Evolutionary conservation across 2,888 invertebrate species (phyloP).

Genomic region (Lasiommata megera): DNA sequence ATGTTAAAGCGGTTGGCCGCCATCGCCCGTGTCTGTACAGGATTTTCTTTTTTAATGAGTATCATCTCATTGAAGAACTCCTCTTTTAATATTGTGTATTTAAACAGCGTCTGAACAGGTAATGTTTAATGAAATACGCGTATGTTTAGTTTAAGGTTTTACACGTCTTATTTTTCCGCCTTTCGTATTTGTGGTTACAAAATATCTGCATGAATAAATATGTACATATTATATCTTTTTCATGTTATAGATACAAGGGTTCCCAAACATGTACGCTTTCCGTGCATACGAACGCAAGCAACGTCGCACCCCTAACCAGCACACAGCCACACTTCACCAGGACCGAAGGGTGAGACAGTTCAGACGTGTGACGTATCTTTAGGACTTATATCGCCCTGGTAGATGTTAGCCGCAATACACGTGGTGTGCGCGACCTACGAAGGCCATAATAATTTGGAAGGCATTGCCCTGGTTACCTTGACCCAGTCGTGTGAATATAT

Average conservation of each 20-base stretch:
- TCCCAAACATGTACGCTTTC: slow-evolving; percentile 85
- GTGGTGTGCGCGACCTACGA: slow-evolving; percentile 39
- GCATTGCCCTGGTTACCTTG: slow-evolving; percentile 18
- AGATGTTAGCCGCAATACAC: slow-evolving; percentile 49
- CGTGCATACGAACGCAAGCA: slow-evolving; percentile 79
- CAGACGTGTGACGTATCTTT: slow-evolving; percentile 10
- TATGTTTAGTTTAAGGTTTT: too few relatives aligned
- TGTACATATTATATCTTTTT: too few relatives aligned
- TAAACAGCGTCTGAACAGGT: too few relatives aligned
- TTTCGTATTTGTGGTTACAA: too few relatives aligned
- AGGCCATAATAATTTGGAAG: slow-evolving; percentile 11
- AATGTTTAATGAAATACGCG: too few relatives aligned
- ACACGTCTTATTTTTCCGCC: too few relatives aligned
- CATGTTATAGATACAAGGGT: slow-evolving; percentile 82
- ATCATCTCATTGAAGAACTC: too few relatives aligned
- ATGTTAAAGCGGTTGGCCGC: too few relatives aligned
- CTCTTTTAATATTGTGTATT: too few relatives aligned
- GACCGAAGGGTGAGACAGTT: slow-evolving; percentile 84
- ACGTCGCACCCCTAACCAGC: slow-evolving; percentile 78
- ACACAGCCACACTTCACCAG: slow-evolving; percentile 71
- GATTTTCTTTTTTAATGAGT: too few relatives aligned
- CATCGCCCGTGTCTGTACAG: too few relatives aligned
- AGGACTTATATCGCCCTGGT: slow-evolving; percentile 50
- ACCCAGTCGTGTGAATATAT: neutral
- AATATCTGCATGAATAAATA: too few relatives aligned